Base-by-base conservation (phyloP, 2,113 vertebrate genomes). In the Cranoglanis bouderius region DNA sequence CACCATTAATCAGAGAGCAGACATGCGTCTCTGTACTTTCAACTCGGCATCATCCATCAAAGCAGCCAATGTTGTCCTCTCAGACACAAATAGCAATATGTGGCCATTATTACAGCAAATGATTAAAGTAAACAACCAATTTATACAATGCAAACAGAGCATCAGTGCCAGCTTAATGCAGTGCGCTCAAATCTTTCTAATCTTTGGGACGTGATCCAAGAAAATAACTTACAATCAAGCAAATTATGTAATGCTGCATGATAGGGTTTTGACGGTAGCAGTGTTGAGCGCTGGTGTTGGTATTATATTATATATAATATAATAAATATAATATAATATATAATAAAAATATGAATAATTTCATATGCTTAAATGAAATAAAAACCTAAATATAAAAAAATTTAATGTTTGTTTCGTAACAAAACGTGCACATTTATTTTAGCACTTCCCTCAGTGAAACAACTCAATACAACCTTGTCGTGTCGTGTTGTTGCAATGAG, bases 121-220 rank as follows among this genome's bases (percentile, higher is more conserved):
- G 75, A 87, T 87, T 87, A 87, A 67, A 85, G 83, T 67, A 85
- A 67, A 85, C 83, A 81, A 81, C 59, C 59, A 81, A 61, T 81
- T 87, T 80, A 65, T 81, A 51, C 55, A 81, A 67, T 24, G 59
- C 32, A 81, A 87, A 81, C 43, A 81, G 75, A 81, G 59, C 51
- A 51, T 81, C 86, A 65, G 75, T 87, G 86, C 75, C 85, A 87
- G 85, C 75, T 32, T 70, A 65, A 32, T 65, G 26, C 38, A 63
- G 81, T 40, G 53, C 1, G 10, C 38, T 63, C 57, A n/a, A 26
- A 53, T 57, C 80, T 57, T 38, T 59, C 80, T 82, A 8, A 84
- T 18, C 6, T 84, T 43, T 63, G 21, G 82, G 59, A 65, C 8
- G 19, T 9, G 38, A 65, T 65, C 59, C 59, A 65, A 49, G 40